Evolutionary conservation across 2,797 vertebrate species (phyloP).

Genomic region (Xenopus petersii): DNA sequence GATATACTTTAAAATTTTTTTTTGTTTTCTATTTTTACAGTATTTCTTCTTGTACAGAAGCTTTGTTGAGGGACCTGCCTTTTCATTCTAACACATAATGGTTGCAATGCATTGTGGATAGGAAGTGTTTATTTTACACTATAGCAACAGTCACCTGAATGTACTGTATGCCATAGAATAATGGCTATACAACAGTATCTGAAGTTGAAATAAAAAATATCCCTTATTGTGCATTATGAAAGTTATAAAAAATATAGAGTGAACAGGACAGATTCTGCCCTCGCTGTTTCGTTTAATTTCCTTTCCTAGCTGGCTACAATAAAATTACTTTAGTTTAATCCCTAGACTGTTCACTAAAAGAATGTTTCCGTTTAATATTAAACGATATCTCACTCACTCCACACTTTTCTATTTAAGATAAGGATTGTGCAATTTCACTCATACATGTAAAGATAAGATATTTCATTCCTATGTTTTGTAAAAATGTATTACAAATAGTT

Average conservation of each 20-base stretch:
- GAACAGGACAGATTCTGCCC: no score
- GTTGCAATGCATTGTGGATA: conserved; percentile 6
- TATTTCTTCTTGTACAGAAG: conserved; percentile 18
- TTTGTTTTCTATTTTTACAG: conserved; percentile 12
- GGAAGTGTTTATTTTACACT: background rate
- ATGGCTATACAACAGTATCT: background rate
- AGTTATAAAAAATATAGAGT: no score
- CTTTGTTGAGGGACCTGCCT: conserved; percentile 17
- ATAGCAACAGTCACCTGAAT: background rate
- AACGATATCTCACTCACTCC: no score
- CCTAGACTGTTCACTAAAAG: no score
- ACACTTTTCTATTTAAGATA: no score
- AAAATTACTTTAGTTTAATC: no score
- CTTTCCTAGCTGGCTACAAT: no score
- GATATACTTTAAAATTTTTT: conserved; percentile 36
- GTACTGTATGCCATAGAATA: background rate
- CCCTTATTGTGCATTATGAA: background rate
- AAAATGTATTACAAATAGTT: no score
- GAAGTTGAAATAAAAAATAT: background rate
- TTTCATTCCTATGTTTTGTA: no score
- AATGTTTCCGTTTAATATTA: no score
- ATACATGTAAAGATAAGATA: no score
- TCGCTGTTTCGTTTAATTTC: no score
- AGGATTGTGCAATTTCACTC: background rate
- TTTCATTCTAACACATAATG: conserved; percentile 16